Base-by-base conservation (phyloP, 2,888 invertebrate genomes). In the Philhelius pedissequus region DNA sequence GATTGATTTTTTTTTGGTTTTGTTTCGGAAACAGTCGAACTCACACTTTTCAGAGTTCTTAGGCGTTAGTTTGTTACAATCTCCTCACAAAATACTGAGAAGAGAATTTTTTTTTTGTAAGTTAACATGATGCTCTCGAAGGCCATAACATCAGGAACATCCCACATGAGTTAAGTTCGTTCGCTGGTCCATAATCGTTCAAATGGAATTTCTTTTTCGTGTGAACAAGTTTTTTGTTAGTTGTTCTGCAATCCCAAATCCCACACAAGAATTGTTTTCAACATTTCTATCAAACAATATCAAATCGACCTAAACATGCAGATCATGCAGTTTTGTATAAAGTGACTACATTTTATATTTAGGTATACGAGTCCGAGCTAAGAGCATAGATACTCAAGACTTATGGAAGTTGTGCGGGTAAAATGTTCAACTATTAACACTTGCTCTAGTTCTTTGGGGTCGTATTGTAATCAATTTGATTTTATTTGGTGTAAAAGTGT, bases 261-360 rank as follows among this genome's bases (percentile, higher is more conserved):
- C 83, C 83, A 83, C 83, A 79, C 69, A 48, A 60, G 56, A 54
- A 54, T 82, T 45, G 15, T 73, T 60, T 69, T 38, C 48, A 20
- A 32, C 45, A 68, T 68, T 82, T 73, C 69, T 79, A 78, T 78
- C 74, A 70, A 78, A 74, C 74, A 83, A 83, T 56, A 56, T 78
- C 83, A 58, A 38, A 70, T 69, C 66, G 70, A 66, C 58, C 70
- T 52, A 58, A 78, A 69, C 22, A 35, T 38, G 78, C 78, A 66
- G 54, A 56, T 78, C 66, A 45, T 70, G 62, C 50, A 74, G 69
- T 58, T 76, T 68, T n/a, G 18, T 64, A 48, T 20, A 48, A 3
- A n/a, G 45, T 48, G n/a, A n/a, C n/a, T n/a, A n/a, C n/a, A n/a
- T n/a, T n/a, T n/a, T n/a, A n/a, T n/a, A n/a, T n/a, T n/a, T n/a